Evolutionary conservation across 2,113 vertebrate genomes (phyloP).

Genomic region (Epinephelus lanceolatus): DNA sequence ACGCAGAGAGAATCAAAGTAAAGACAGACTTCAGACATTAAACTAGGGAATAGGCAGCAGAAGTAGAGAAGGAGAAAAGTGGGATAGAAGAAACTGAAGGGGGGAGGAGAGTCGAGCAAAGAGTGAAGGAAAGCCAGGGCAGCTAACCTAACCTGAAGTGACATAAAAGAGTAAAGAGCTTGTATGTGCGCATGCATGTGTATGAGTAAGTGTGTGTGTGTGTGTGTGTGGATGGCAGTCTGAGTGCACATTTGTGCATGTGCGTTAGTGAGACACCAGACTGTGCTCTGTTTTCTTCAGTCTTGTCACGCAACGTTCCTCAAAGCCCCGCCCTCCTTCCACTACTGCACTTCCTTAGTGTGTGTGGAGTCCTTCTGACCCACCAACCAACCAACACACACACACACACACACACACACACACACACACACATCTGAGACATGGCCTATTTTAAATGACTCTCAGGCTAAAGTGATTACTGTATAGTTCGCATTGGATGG

Average conservation of each 20-base stretch:
- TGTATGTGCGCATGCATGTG: constrained; percentile 13
- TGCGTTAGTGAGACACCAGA: constrained; percentile 55
- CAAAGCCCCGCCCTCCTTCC: constrained; percentile 56
- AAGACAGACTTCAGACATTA: constrained; percentile 9
- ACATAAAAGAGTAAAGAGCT: constrained; percentile 67
- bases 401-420: constrained; percentile 26
- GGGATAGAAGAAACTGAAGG: constrained; percentile 10
- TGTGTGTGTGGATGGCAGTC: background rate
- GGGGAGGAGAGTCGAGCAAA: constrained; percentile 9
- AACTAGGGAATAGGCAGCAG: background rate
- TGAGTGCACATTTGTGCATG: constrained; percentile 13
- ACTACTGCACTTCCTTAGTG: constrained; percentile 51
- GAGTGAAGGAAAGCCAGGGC: constrained; percentile 45
- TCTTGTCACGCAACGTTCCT: constrained; percentile 76
- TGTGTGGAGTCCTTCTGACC: constrained; percentile 42
- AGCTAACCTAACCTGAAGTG: constrained; percentile 58
- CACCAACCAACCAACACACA: constrained; percentile 1
- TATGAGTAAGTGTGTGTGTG: background rate
- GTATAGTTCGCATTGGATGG: background rate
- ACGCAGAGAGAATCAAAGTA: background rate
- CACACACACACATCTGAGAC: constrained; percentile 18
- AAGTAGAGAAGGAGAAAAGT: background rate
- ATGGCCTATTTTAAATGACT: constrained; percentile 53
- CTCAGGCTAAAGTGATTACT: constrained; percentile 47
- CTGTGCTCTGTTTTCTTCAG: constrained; percentile 73